Evolutionary conservation across 2,113 vertebrate genomes (phyloP).

Genomic region (Muntiacus muntjak): DNA sequence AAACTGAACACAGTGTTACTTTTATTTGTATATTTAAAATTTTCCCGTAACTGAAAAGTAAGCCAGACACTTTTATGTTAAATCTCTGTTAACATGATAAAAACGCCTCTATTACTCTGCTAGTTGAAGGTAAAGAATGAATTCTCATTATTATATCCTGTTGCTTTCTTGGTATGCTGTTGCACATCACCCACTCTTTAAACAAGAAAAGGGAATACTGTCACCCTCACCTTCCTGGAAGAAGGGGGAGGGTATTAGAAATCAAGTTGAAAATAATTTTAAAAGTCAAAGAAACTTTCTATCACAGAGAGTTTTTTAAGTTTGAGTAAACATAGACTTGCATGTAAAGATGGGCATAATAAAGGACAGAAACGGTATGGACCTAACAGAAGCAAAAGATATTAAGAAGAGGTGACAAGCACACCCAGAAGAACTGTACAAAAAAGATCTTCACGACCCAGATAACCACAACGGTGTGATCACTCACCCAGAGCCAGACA

Average conservation of each 20-base stretch:
- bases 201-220: neutral
- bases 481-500: neutral
- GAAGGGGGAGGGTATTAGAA: neutral
- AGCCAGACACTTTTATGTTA: neutral
- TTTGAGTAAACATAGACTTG: neutral
- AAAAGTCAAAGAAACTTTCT: neutral
- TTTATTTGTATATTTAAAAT: neutral
- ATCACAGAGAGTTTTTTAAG: neutral
- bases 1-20: neutral
- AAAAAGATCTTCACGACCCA: neutral
- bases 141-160: neutral
- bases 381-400: neutral
- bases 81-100: neutral
- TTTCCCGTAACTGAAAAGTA: constrained; percentile 22
- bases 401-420: neutral
- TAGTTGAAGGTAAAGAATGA: constrained; percentile 11
- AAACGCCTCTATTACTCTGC: constrained; percentile 23
- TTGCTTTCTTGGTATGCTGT: neutral
- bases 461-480: neutral
- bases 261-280: neutral
- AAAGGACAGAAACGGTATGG: neutral
- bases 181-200: neutral
- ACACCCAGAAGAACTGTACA: neutral
- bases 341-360: neutral
- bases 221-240: neutral